Conservation (phyloP, 2,888 invertebrate genomes). For the Osmoderma eremita region DNA sequence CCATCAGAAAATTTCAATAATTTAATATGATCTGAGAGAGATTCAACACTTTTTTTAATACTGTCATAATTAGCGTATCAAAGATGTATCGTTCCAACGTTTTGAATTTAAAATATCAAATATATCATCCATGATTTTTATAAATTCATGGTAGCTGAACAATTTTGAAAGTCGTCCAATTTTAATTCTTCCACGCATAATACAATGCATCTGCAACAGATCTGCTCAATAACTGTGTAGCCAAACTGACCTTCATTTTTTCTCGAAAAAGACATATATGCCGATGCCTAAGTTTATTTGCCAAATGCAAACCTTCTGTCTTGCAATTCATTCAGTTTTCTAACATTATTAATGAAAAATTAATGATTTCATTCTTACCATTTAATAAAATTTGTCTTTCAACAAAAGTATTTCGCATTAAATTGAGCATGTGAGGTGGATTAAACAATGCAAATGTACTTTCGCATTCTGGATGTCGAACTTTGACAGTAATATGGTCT, state of each 20-base stretch:
- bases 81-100: too few relatives aligned
- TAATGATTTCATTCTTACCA: neutral
- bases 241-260: slow-evolving; percentile 17
- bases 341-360: neutral
- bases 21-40: too few relatives aligned
- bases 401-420: slow-evolving; percentile 7
- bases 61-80: too few relatives aligned
- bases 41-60: too few relatives aligned
- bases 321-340: slow-evolving; percentile 11
- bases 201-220: slow-evolving; percentile 1
- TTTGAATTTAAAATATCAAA: slow-evolving; percentile 23
- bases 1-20: too few relatives aligned
- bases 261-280: slow-evolving; percentile 7
- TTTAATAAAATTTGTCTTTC: neutral
- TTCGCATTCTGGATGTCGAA: slow-evolving; percentile 20
- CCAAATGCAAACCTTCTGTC: slow-evolving; percentile 24
- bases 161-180: neutral
- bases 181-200: neutral
- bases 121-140: neutral
- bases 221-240: slow-evolving; percentile 10
- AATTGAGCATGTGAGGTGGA: slow-evolving; percentile 20
- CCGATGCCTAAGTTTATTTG: neutral
- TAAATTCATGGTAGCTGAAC: slow-evolving; percentile 2
- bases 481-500: neutral
- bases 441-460: neutral